Conservation (phyloP, 2,113 vertebrate species). For the Crotalus horridus region DNA sequence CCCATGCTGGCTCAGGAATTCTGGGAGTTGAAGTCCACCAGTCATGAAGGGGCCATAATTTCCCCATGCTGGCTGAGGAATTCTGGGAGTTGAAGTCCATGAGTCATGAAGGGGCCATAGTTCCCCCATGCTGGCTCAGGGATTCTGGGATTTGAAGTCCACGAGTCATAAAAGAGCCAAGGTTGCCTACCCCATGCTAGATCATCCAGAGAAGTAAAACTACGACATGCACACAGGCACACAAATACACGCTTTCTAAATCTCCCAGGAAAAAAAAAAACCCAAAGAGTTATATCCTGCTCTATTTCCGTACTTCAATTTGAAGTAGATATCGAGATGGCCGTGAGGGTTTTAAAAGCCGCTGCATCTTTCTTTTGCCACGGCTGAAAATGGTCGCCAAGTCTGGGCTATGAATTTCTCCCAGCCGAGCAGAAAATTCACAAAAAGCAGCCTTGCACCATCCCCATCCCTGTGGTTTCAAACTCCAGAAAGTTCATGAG, state of each 20-base stretch:
- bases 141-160: too few species aligned
- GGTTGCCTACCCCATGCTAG: neutral
- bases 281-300: slow-evolving; percentile 35
- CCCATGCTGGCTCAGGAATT: too few species aligned
- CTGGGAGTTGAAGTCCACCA: too few species aligned
- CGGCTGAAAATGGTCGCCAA: slow-evolving; percentile 30
- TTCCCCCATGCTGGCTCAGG: too few species aligned
- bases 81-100: too few species aligned
- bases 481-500: slow-evolving; percentile 69
- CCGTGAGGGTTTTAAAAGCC: slow-evolving; percentile 51
- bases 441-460: slow-evolving; percentile 39
- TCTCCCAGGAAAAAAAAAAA: slow-evolving; percentile 68
- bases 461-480: slow-evolving; percentile 51
- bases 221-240: slow-evolving; percentile 13
- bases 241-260: slow-evolving; percentile 54
- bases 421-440: slow-evolving; percentile 30
- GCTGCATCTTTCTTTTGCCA: slow-evolving; percentile 10
- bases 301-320: slow-evolving; percentile 79
- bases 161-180: neutral
- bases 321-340: slow-evolving; percentile 77
- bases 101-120: too few species aligned
- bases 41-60: too few species aligned
- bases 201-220: neutral
- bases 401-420: slow-evolving; percentile 37
- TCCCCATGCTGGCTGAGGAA: too few species aligned